Base-by-base conservation (phyloP, 2,888 invertebrate genomes). In the Chymomyza fuscimana region DNA sequence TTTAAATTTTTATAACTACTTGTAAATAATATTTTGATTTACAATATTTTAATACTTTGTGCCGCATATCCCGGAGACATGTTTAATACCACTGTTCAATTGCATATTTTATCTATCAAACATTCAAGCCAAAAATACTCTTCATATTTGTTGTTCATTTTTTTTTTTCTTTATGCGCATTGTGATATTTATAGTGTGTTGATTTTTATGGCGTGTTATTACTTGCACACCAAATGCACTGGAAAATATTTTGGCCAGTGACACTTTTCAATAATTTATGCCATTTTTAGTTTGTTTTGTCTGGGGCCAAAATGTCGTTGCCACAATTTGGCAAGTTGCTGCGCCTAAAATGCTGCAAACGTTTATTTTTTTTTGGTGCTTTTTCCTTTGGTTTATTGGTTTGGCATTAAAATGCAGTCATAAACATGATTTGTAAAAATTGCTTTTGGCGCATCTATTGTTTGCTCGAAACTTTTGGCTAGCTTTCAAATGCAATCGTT, bases 331-430 rank as follows among this genome's bases (percentile, higher is more conserved):
- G 1, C 56, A 40, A 19, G 63, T 59, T 50, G 6, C 66, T 77
- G 83, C 81, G 74, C 79, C 82, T 69, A 77, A 76, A 82, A 80
- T 86, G 86, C 86, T 79, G 76, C 86, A 83, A 74, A 81, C 68
- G 72, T 25, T 25, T n/a, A 29, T 6, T 32, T 32, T 1, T 32
- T 32, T 32, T 32, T 1, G 9, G 32, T 7, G 32, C 5, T 9
- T 32, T 75, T 79, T 79, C 74, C 73, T 77, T 72, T 71, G 70
- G 77, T 79, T 77, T 81, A 77, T 77, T 40, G 74, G 71, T 68
- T 66, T 74, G 74, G 73, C 72, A 76, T 73, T 71, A 70, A 61
- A 63, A 76, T 76, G 74, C 77, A 74, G 56, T 63, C 71, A 82
- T 82, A 86, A 82, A 84, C 73, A 80, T 77, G 76, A 69, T 73